Evolutionary conservation across 2,888 invertebrate genomes (phyloP).

Genomic region (Troides aeacus): DNA sequence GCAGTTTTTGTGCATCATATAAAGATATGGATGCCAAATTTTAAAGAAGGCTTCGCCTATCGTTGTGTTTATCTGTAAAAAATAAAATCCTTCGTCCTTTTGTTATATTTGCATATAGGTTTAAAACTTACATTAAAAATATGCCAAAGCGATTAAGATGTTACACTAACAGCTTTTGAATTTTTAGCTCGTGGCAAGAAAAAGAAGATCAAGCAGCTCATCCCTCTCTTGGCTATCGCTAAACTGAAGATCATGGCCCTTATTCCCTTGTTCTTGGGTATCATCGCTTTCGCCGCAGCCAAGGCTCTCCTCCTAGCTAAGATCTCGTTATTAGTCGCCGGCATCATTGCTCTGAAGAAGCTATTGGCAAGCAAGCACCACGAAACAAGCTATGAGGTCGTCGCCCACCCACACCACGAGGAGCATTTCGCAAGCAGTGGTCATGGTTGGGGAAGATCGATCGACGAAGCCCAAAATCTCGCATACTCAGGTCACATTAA

Average conservation of each 20-base stretch:
- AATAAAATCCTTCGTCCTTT: no score
- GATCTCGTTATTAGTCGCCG: constrained; percentile 88
- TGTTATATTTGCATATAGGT: no score
- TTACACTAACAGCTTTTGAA: no score
- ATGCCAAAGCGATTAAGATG: no score
- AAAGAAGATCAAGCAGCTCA: constrained; percentile 87
- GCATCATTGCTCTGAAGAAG: constrained; percentile 85
- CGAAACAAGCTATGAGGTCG: constrained; percentile 87
- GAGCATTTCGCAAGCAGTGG: constrained; percentile 74
- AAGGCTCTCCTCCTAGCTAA: constrained; percentile 92
- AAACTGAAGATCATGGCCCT: constrained; percentile 89
- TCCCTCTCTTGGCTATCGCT: constrained; percentile 87
- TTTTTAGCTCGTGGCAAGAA: constrained; percentile 88
- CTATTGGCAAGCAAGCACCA: constrained; percentile 85
- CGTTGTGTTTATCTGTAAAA: no score
- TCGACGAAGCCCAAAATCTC: constrained; percentile 77
- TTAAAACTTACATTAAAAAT: no score
- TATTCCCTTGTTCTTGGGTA: constrained; percentile 86
- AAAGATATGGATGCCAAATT: no score
- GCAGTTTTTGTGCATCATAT: no score
- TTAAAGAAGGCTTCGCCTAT: no score
- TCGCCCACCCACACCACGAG: constrained; percentile 83
- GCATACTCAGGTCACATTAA: constrained; percentile 81
- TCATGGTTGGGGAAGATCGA: constrained; percentile 84
- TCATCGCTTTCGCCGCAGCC: constrained; percentile 89